phyloP scores from a whole-genome alignment of 1,140 invertebrate species.

The Stegodyphus dumicola region DNA sequence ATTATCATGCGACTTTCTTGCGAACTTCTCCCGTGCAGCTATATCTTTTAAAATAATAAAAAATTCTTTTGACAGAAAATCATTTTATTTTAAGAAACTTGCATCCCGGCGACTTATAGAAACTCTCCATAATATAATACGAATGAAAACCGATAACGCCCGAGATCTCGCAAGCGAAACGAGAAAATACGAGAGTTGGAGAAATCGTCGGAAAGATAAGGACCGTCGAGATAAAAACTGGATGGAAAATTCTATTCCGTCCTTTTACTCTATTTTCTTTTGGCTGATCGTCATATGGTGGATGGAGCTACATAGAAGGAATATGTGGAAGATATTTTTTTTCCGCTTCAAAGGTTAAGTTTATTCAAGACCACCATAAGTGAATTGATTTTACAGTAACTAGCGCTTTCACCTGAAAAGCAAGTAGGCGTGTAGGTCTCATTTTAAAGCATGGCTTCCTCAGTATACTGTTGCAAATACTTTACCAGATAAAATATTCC shows the following conservation, averaged over 20 bases:
- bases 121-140: constrained; percentile 50
- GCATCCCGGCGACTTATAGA: constrained; percentile 42
- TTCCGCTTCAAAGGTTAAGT: no score
- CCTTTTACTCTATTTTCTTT: constrained; percentile 17
- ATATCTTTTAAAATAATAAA: constrained; percentile 24
- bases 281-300: background rate
- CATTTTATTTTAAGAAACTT: constrained; percentile 47
- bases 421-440: no score
- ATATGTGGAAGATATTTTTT: background rate
- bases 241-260: background rate
- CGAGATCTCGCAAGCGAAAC: constrained; percentile 31
- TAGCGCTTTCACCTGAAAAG: no score
- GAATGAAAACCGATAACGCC: constrained; percentile 51
- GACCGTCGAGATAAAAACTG: constrained; percentile 26
- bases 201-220: constrained; percentile 47
- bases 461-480: no score
- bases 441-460: no score
- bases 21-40: no score
- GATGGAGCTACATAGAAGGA: background rate
- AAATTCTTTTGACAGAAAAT: constrained; percentile 44
- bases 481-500: no score
- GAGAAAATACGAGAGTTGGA: constrained; percentile 14
- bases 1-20: constrained; percentile 36
- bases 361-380: no score
- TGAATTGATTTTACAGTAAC: no score